Evolutionary conservation across 2,888 invertebrate species (phyloP), one percentile per base, ranked within the genome.

Genomic region (Drosophila ezoana): DNA sequence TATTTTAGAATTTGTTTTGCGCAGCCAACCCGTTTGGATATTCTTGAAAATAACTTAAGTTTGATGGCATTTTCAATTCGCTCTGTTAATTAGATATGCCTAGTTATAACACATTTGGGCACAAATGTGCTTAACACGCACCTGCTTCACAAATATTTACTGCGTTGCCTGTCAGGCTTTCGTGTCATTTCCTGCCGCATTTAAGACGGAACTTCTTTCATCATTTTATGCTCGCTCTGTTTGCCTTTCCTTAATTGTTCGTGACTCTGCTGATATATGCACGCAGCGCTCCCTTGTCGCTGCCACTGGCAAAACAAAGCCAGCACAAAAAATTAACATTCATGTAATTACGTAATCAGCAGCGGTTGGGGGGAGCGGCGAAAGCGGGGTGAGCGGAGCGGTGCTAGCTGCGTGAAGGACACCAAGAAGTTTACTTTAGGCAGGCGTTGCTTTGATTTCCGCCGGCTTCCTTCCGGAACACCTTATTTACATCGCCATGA

Each of bases 281-380:
- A 18, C 14, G 13, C 33, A 10, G 28, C 33, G 43, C 16, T 43
- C 4, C 28, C 53, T 33, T 44, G 40, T 45, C 33, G 38, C 53
- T 47, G 20, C 20, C 16, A 9, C 37, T 56, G 49, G 40, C 53
- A 33, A 51, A 72, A 72, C 72, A 72, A 62, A 56, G 76, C 40
- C 28, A 58, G 51, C 62, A 32, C 38, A 66, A 69, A 61, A 53
- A 75, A 83, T 74, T 58, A 78, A 68, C 76, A 78, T 81, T 84
- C 52, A 56, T 72, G 53, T 87, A 74, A 83, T 87, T 84, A 79
- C 76, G 81, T 70, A 83, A 84, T 81, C 74, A 81, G 59, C 74
- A 52, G 33, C 43, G 37, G 49, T n/a, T 9, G 40, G 20, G 18
- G 35, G 16, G 20, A 33, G 35, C 6, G 45, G 32, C 1, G 14